Percentiles rank a stretch among this genome's conserved stretches.
Conservation (phyloP, 2,888 invertebrate species). For the Caenorhabditis macrosperma region DNA sequence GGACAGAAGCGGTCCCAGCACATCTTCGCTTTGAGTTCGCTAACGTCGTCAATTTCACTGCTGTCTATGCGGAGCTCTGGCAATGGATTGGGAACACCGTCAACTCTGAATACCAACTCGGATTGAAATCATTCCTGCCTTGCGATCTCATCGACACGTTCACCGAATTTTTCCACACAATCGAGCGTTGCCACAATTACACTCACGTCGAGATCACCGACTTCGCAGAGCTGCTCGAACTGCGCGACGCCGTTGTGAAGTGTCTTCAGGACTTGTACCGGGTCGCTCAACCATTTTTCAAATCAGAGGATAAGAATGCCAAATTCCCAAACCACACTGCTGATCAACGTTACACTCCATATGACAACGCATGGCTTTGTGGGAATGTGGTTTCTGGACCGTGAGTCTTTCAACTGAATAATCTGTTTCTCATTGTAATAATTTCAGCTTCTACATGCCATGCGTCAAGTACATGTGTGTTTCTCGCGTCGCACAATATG, state of each 20-base stretch:
- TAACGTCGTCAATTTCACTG: constrained; percentile 2
- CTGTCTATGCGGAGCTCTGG: constrained; percentile 11
- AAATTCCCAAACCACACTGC: not conserved
- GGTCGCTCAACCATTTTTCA: not conserved
- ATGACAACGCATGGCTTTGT: constrained; percentile 29
- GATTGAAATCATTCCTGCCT: not conserved
- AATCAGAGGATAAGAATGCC: not conserved
- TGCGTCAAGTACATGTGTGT: constrained; percentile 5
- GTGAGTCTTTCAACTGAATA: constrained; percentile 19
- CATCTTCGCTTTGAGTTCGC: constrained; percentile 22
- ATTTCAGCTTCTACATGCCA: constrained; percentile 4
- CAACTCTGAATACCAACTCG: not conserved
- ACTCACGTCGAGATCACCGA: not conserved
- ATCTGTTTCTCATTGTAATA: not conserved
- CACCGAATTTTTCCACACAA: not conserved
- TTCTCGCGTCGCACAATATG: not conserved
- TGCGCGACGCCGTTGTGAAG: constrained; percentile 3
- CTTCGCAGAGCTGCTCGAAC: not conserved
- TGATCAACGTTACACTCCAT: constrained; percentile 2
- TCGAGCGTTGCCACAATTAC: not conserved
- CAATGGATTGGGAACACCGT: not conserved
- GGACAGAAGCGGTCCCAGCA: not conserved
- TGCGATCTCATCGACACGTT: constrained; percentile 9
- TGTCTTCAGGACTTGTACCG: not conserved
- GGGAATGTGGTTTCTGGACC: constrained; percentile 31